These are phyloP conservation scores for Puntigrus tetrazona DNA, from an alignment of 2,113 vertebrate genomes.

Conservation along the genomic window DNA sequence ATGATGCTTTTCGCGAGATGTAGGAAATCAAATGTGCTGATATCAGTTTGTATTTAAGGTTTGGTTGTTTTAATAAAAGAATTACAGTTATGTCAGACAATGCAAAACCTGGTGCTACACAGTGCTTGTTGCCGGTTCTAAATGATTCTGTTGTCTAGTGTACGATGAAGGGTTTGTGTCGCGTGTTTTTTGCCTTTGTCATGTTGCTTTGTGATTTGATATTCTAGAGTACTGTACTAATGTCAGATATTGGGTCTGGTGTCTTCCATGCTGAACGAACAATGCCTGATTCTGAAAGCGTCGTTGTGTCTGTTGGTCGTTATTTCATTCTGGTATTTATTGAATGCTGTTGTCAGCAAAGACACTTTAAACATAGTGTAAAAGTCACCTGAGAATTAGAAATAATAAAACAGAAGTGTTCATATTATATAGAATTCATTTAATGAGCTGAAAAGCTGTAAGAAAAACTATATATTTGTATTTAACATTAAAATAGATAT, in stretches of 20 bases:
- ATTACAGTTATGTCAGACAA: slow-evolving; percentile 25
- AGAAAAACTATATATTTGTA: background rate
- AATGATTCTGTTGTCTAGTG: slow-evolving; percentile 21
- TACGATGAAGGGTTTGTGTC: slow-evolving; percentile 29
- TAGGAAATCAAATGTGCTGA: slow-evolving; percentile 17
- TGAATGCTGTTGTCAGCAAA: background rate
- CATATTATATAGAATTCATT: background rate
- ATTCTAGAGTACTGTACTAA: slow-evolving; percentile 50
- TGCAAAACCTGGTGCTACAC: slow-evolving; percentile 28
- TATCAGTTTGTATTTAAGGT: slow-evolving; percentile 22
- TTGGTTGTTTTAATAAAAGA: background rate
- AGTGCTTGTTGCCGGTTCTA: background rate
- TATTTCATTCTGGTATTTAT: background rate
- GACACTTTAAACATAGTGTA: background rate
- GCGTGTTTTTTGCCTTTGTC: slow-evolving; percentile 36
- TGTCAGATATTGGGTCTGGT: slow-evolving; percentile 51
- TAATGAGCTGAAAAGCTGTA: background rate
- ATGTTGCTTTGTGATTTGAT: slow-evolving; percentile 51
- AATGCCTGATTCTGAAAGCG: slow-evolving; percentile 46
- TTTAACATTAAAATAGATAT: background rate
- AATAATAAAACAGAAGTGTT: background rate
- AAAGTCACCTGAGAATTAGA: background rate
- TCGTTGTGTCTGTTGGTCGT: slow-evolving; percentile 13
- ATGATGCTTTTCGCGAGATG: background rate
- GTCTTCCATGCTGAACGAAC: slow-evolving; percentile 57